A percentile compares a stretch with the other conserved stretches of the same genome.
phyloP scores from a whole-genome alignment of 2,113 vertebrate species.

The Shinisaurus crocodilurus region DNA sequence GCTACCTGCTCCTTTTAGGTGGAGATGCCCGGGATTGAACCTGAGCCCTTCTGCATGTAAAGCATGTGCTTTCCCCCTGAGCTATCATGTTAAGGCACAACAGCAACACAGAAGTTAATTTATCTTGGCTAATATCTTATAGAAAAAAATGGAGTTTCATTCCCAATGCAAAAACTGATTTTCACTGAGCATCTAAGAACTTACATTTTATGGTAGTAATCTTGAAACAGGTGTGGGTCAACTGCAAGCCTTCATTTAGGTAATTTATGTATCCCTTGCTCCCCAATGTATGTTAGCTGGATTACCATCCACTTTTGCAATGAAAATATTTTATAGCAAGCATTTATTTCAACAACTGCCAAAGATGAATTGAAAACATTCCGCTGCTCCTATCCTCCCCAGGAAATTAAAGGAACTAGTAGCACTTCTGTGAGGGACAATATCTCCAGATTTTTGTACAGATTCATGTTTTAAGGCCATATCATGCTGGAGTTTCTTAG shows the following conservation, averaged over 20 bases:
- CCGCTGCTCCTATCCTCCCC: conserved; percentile 48
- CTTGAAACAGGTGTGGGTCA: conserved; percentile 45
- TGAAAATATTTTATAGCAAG: conserved; percentile 53
- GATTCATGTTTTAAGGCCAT: conserved; percentile 38
- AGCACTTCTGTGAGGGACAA: conserved; percentile 25
- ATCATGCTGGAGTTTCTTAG: conserved; percentile 48
- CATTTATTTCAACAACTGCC: conserved; percentile 44
- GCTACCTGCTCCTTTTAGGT: not conserved
- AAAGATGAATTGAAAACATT: conserved; percentile 40
- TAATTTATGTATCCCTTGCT: conserved; percentile 53
- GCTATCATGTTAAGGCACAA: not conserved
- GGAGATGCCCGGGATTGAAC: not conserved
- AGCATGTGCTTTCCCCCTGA: not conserved
- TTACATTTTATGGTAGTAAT: conserved; percentile 26
- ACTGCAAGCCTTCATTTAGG: conserved; percentile 37
- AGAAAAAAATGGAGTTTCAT: conserved; percentile 16
- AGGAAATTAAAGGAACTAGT: conserved; percentile 35
- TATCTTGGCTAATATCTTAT: conserved; percentile 18
- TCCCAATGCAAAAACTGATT: not conserved
- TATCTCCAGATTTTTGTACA: conserved; percentile 31
- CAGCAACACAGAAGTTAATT: not conserved
- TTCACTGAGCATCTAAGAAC: conserved; percentile 41
- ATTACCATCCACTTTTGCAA: conserved; percentile 53
- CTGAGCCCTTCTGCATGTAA: not conserved
- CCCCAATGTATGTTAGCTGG: conserved; percentile 46